Percentiles rank a stretch among this genome's conserved stretches.
phyloP scores from a whole-genome alignment of 2,797 vertebrate species.

The Ficedula albicollis region DNA sequence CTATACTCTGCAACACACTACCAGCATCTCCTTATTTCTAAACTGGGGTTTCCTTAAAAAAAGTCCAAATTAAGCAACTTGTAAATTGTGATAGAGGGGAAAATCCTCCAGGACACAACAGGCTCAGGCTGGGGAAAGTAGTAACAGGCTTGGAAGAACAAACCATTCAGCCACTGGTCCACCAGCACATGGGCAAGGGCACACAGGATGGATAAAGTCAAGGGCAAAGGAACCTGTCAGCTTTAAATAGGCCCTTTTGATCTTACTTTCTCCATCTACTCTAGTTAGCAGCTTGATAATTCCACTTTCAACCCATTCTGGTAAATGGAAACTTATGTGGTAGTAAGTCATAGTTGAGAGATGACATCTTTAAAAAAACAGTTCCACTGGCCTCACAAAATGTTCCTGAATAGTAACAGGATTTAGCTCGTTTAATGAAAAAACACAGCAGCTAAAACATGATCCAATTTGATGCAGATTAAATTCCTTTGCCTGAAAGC shows the following conservation, averaged over 20 bases:
- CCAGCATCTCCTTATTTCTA: background rate
- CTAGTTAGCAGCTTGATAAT: background rate
- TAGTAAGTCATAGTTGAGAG: background rate
- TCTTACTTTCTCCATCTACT: background rate
- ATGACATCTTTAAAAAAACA: background rate
- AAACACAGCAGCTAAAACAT: background rate
- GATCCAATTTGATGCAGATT: background rate
- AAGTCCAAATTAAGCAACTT: background rate
- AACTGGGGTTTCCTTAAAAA: background rate
- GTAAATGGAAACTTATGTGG: background rate
- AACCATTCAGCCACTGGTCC: background rate
- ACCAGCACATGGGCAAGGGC: background rate
- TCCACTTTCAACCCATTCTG: background rate
- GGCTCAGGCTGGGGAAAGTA: background rate
- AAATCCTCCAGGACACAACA: background rate
- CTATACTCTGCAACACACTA: background rate
- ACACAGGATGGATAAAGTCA: background rate
- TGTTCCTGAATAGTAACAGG: background rate
- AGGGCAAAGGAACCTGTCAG: background rate
- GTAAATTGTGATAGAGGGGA: background rate
- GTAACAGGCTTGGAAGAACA: background rate
- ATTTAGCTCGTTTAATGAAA: background rate
- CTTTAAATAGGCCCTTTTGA: background rate
- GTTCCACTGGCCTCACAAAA: background rate
- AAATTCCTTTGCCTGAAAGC: background rate